Conservation (phyloP, 2,113 vertebrate species). For the Excalfactoria chinensis region DNA sequence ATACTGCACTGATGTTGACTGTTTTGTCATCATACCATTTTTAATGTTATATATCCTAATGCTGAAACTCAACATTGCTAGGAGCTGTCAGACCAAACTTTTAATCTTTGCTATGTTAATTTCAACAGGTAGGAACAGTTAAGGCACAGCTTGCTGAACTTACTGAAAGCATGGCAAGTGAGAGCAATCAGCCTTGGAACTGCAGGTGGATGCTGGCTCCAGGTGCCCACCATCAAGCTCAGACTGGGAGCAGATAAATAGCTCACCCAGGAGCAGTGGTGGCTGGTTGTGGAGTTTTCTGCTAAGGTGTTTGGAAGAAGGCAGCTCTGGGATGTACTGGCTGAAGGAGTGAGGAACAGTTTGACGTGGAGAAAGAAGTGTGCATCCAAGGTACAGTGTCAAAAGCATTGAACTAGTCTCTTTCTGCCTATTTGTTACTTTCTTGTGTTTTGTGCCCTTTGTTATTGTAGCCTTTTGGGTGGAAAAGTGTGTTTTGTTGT, state of each 20-base stretch:
- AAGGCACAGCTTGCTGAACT: background rate
- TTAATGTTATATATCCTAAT: background rate
- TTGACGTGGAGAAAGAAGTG: accelerated
- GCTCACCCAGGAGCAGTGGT: accelerated
- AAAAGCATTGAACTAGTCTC: background rate
- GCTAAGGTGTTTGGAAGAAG: accelerated
- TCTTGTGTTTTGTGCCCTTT: background rate
- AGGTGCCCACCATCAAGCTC: background rate
- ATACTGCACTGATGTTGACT: background rate
- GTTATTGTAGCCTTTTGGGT: background rate
- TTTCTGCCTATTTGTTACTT: accelerated
- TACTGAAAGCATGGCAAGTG: background rate
- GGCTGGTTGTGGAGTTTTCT: accelerated
- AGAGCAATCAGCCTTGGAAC: background rate
- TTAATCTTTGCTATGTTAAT: background rate
- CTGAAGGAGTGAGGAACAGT: accelerated
- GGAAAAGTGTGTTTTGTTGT: background rate
- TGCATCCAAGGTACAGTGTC: background rate
- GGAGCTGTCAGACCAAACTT: accelerated
- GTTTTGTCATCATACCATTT: background rate
- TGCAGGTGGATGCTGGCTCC: background rate
- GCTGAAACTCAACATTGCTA: background rate
- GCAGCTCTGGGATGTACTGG: accelerated
- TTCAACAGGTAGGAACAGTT: background rate
- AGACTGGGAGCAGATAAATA: background rate